phyloP scores from a whole-genome alignment of 2,113 vertebrate species.

The Gopherus evgoodei region DNA sequence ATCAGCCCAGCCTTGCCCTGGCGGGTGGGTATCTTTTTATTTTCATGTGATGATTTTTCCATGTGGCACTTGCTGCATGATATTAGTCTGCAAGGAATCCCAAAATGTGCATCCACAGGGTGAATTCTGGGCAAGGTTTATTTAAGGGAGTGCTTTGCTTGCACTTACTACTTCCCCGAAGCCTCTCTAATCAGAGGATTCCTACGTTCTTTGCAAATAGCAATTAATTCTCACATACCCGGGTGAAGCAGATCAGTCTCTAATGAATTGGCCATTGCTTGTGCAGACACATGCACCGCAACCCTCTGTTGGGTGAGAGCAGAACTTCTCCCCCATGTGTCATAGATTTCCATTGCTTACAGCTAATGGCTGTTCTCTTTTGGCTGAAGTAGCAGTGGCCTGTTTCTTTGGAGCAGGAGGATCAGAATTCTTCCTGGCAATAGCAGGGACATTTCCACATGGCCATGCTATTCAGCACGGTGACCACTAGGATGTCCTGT shows the following conservation, averaged over 20 bases:
- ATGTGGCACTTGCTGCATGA: neutral
- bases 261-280: neutral
- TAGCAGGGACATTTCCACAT: neutral
- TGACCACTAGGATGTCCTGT: neutral
- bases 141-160: neutral
- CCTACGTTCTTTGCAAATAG: neutral
- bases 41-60: neutral
- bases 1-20: neutral
- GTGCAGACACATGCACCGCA: neutral
- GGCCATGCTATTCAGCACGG: neutral
- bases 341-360: accelerated
- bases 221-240: neutral
- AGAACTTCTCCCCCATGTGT: neutral
- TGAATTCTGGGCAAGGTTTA: neutral
- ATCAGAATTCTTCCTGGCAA: neutral
- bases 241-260: neutral
- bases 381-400: accelerated
- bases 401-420: neutral
- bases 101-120: neutral
- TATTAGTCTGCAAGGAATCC: neutral
- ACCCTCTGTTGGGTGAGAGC: neutral
- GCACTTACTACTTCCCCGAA: neutral
- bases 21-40: neutral
- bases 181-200: neutral
- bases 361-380: accelerated